A percentile compares a stretch with the other conserved stretches of the same genome.
These are phyloP conservation scores for Chiloscyllium punctatum DNA, from an alignment of 2,797 vertebrate genomes.

Conservation along the genomic window DNA sequence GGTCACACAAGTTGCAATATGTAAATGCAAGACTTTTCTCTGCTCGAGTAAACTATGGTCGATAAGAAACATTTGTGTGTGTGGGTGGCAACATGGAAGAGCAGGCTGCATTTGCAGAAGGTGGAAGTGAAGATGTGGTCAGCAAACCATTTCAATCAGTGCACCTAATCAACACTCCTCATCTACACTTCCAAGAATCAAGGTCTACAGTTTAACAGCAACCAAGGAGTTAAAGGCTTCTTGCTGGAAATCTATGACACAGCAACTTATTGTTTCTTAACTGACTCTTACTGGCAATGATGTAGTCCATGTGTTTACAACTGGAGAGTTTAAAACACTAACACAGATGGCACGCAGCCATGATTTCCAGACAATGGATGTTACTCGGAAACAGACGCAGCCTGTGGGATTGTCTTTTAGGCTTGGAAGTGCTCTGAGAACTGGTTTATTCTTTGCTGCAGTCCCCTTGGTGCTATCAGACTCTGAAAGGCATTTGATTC, in stretches of 20 bases:
- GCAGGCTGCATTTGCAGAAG: not conserved
- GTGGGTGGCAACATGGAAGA: not conserved
- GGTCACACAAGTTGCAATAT: not conserved
- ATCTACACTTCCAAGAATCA: not conserved
- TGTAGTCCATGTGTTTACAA: slow-evolving; percentile 16
- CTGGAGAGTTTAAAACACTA: not conserved
- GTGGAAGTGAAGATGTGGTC: not conserved
- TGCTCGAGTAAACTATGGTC: not conserved
- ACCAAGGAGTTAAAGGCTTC: not conserved
- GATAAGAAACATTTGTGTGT: not conserved
- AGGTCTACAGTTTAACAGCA: not conserved
- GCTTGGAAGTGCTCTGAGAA: not conserved
- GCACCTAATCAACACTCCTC: not conserved
- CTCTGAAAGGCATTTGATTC: not conserved
- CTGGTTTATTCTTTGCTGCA: not conserved
- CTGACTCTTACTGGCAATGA: slow-evolving; percentile 31
- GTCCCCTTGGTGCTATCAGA: not conserved
- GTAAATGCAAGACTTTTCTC: not conserved
- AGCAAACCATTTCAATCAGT: not conserved
- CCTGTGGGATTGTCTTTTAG: not conserved
- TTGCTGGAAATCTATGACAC: slow-evolving; percentile 8
- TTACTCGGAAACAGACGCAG: not conserved
- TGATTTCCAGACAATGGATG: not conserved
- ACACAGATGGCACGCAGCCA: slow-evolving; percentile 1
- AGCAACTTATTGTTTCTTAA: slow-evolving; percentile 23